A percentile compares a stretch with the other conserved stretches of the same genome.
Evolutionary conservation across 2,888 invertebrate genomes (phyloP).

Genomic region (Lingula anatina): DNA sequence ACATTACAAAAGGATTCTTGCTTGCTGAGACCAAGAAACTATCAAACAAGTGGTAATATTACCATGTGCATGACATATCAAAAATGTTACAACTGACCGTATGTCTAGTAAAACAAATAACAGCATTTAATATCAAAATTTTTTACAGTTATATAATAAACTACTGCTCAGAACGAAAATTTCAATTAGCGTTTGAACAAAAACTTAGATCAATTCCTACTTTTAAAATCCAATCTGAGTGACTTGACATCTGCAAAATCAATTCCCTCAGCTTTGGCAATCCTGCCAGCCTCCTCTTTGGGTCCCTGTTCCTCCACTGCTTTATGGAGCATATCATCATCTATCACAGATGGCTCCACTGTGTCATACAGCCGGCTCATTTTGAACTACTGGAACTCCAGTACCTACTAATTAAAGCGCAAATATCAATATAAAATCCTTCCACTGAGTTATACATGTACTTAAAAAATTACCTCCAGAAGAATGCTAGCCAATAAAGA

Average conservation of each 20-base stretch:
- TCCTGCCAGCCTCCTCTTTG: slow-evolving; percentile 69
- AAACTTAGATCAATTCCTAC: slow-evolving; percentile 55
- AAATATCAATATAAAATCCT: too few species aligned
- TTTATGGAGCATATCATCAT: slow-evolving; percentile 69
- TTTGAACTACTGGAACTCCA: too few species aligned
- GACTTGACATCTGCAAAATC: slow-evolving; percentile 67
- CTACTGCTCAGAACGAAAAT: too few species aligned
- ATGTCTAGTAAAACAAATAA: neutral
- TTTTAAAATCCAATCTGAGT: slow-evolving; percentile 74
- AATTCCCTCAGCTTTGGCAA: slow-evolving; percentile 72
- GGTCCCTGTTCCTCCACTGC: slow-evolving; percentile 73
- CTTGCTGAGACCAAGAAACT: neutral
- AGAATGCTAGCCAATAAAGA: neutral
- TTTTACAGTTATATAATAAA: too few species aligned
- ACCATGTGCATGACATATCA: neutral
- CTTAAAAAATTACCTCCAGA: too few species aligned
- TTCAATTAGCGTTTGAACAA: too few species aligned
- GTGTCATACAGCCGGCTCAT: slow-evolving; percentile 52
- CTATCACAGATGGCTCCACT: slow-evolving; percentile 59
- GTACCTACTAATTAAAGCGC: too few species aligned
- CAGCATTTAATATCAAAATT: neutral
- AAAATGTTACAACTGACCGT: neutral
- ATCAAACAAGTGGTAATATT: neutral
- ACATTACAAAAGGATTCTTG: neutral
- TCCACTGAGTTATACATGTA: too few species aligned